Conservation (phyloP, 2,797 vertebrate genomes). For the Philypnodon macrostomus region DNA sequence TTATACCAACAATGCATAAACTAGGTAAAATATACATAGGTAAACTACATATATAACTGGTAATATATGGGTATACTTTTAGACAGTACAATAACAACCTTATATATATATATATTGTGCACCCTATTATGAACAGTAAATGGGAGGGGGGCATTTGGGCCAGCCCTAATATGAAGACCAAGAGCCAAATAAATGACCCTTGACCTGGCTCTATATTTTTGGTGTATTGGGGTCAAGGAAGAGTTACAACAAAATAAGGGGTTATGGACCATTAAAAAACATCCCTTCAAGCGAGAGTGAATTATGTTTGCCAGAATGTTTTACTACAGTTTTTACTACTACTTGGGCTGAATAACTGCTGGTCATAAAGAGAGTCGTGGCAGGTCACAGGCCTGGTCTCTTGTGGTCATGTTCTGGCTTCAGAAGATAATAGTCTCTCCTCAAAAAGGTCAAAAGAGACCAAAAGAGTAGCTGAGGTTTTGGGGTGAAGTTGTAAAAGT, state of each 20-base stretch:
- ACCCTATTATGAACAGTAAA: too few relatives aligned
- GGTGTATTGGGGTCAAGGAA: slow-evolving; percentile 45
- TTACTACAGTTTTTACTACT: slow-evolving; percentile 62
- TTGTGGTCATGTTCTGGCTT: slow-evolving; percentile 27
- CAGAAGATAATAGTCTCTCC: slow-evolving; percentile 22
- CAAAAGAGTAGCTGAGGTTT: slow-evolving; percentile 20
- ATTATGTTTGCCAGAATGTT: slow-evolving; percentile 59
- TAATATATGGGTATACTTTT: too few relatives aligned
- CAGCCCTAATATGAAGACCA: slow-evolving; percentile 6
- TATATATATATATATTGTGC: too few relatives aligned
- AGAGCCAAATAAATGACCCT: slow-evolving; percentile 27
- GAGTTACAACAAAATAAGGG: slow-evolving; percentile 58
- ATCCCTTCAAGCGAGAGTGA: slow-evolving; percentile 43
- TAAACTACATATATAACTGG: too few relatives aligned
- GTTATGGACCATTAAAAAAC: slow-evolving; percentile 46
- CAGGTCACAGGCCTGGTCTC: slow-evolving; percentile 40
- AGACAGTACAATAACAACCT: too few relatives aligned
- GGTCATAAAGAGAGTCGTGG: slow-evolving; percentile 57
- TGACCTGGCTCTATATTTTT: slow-evolving; percentile 50
- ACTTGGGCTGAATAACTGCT: slow-evolving; percentile 55
- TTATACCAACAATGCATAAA: too few relatives aligned
- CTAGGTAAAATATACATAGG: too few relatives aligned
- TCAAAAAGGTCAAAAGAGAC: slow-evolving; percentile 40
- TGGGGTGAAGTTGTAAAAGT: slow-evolving; percentile 13
- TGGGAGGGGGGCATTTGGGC: too few relatives aligned